These are phyloP conservation scores for Melanotaenia maccullochi DNA, from an alignment of 2,797 vertebrate genomes.

Conservation along the genomic window DNA sequence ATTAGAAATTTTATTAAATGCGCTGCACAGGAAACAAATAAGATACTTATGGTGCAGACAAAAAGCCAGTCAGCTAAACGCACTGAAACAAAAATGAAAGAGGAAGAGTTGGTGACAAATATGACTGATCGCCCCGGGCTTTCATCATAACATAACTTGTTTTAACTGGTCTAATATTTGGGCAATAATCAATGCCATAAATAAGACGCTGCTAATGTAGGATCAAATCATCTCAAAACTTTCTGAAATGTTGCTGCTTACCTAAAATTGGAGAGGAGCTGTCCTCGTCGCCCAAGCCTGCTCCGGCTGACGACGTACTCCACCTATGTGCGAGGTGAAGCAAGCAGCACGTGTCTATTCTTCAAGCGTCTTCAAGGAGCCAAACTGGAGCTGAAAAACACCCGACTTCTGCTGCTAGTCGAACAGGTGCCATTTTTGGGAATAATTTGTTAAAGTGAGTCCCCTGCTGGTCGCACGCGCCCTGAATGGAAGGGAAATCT, in stretches of 20 bases:
- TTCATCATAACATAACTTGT: background rate
- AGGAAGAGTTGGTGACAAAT: conserved; percentile 45
- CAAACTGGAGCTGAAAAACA: conserved; percentile 2
- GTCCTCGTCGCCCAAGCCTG: background rate
- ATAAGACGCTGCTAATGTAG: background rate
- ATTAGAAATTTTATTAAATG: background rate
- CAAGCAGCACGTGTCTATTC: fast-evolving
- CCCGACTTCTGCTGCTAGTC: conserved; percentile 44
- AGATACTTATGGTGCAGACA: background rate
- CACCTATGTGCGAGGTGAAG: background rate
- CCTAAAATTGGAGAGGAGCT: background rate
- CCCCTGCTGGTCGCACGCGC: conserved; percentile 57
- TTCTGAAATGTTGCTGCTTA: conserved; percentile 32
- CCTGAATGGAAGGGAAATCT: conserved; percentile 13
- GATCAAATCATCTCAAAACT: background rate
- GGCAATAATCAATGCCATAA: background rate
- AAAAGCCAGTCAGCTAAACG: background rate
- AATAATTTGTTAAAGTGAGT: conserved; percentile 61
- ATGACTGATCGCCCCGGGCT: background rate
- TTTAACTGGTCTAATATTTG: background rate
- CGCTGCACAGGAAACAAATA: background rate
- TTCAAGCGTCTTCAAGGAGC: background rate
- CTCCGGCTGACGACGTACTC: fast-evolving
- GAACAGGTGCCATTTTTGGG: conserved; percentile 79
- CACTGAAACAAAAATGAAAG: conserved; percentile 42